Percentiles rank a stretch among this genome's conserved stretches.
phyloP scores from a whole-genome alignment of 1,140 invertebrate genomes.

The fruit fly (Drosophila melanogaster) region DNA sequence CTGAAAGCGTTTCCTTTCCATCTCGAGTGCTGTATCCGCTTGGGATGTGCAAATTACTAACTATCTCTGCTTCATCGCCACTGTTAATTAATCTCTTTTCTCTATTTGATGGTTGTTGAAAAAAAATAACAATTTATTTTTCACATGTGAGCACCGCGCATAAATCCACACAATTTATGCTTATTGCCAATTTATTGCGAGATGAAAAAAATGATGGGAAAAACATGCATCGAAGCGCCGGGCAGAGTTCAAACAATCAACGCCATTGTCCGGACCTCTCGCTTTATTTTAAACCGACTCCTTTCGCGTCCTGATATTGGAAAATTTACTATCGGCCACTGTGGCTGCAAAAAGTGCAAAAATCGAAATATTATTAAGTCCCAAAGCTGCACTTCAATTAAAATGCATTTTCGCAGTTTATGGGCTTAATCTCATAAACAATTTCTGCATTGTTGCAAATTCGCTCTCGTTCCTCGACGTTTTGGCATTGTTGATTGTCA shows the following conservation, averaged over 20 bases:
- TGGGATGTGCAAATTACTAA: constrained; percentile 40
- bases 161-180: constrained; percentile 71
- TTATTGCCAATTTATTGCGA: constrained; percentile 77
- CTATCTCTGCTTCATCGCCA: constrained; percentile 9
- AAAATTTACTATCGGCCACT: constrained; percentile 72
- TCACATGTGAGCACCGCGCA: constrained; percentile 10
- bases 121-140: constrained; percentile 68
- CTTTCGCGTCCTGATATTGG: constrained; percentile 59
- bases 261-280: constrained; percentile 62
- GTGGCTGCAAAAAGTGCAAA: constrained; percentile 34
- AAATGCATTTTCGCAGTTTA: constrained; percentile 83
- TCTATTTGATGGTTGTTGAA: constrained; percentile 15
- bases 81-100: constrained; percentile 64
- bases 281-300: constrained; percentile 57
- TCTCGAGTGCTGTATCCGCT: constrained; percentile 73
- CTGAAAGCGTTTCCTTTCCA: constrained; percentile 54
- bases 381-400: constrained; percentile 84
- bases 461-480: constrained; percentile 25
- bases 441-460: constrained; percentile 75
- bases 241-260: constrained; percentile 74
- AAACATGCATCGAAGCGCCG: constrained; percentile 52
- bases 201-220: constrained; percentile 33
- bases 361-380: constrained; percentile 70
- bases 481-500: constrained; percentile 52
- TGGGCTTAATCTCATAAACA: constrained; percentile 83